These are phyloP conservation scores for Aphaenogaster rudis DNA, from an alignment of 1,140 invertebrate species.

Conservation along the genomic window DNA sequence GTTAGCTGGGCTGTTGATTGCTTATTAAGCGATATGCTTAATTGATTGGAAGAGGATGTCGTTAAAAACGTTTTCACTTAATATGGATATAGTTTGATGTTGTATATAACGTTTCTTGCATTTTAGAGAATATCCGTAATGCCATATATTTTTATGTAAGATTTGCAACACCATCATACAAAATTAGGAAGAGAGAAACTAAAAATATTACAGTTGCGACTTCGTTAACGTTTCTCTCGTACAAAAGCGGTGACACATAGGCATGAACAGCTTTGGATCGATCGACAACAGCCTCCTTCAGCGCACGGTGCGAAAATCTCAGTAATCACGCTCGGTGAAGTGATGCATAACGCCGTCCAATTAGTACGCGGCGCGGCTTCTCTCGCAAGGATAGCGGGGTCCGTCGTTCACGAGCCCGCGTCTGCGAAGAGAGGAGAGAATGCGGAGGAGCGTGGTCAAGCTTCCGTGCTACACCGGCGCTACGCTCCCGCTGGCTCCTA, in stretches of 20 bases:
- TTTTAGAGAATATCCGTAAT: background rate
- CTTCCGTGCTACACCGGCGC: constrained; percentile 78
- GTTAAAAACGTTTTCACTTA: background rate
- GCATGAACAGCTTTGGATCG: background rate
- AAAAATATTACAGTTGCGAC: background rate
- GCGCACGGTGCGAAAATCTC: background rate
- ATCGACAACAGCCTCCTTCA: background rate
- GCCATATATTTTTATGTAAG: background rate
- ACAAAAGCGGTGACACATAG: background rate
- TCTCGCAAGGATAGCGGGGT: constrained; percentile 19
- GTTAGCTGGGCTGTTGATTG: constrained; percentile 15
- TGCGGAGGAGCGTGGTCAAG: constrained; percentile 56
- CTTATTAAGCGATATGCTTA: constrained; percentile 47
- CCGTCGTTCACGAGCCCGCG: constrained; percentile 13
- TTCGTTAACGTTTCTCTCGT: background rate
- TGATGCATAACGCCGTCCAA: constrained; percentile 53
- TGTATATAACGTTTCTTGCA: background rate
- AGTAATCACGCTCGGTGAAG: constrained; percentile 36
- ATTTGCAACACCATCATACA: background rate
- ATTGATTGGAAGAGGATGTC: constrained; percentile 15
- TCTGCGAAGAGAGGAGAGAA: constrained; percentile 44
- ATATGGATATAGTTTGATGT: background rate
- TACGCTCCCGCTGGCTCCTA: constrained; percentile 53
- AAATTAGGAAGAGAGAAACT: background rate
- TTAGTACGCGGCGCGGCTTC: constrained; percentile 46